These are phyloP conservation scores for Intellagama lesueurii DNA, from an alignment of 2,797 vertebrate genomes.

Conservation along the genomic window DNA sequence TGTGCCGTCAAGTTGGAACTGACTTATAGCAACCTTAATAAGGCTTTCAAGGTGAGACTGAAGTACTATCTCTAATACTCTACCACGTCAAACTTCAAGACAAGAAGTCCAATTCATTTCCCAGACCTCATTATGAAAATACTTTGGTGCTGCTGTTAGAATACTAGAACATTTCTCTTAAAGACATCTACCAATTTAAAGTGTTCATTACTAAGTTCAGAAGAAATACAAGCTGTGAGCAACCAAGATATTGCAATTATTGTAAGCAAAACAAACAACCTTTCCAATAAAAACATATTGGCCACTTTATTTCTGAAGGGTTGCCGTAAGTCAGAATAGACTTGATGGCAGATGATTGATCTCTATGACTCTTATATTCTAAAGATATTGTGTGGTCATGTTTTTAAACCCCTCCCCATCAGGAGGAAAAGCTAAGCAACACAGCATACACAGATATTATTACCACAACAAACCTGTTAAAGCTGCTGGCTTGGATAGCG, in stretches of 20 bases:
- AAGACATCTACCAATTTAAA: neutral
- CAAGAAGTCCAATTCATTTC: neutral
- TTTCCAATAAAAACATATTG: neutral
- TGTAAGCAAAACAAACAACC: neutral
- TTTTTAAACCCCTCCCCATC: neutral
- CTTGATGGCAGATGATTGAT: neutral
- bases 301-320: neutral
- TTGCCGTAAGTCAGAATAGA: neutral
- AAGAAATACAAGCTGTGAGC: neutral
- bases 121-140: neutral
- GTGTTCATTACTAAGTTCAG: neutral
- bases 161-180: neutral
- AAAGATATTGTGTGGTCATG: neutral
- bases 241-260: neutral
- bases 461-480: conserved; percentile 86
- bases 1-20: no score
- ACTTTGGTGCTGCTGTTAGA: neutral
- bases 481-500: conserved; percentile 94
- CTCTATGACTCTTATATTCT: neutral
- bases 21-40: no score
- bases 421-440: neutral
- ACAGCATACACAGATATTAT: conserved; percentile 10
- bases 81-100: neutral
- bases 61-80: neutral
- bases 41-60: no score